A percentile compares a stretch with the other conserved stretches of the same genome.
Evolutionary conservation across 1,140 invertebrate species (phyloP).

Genomic region (Muscidifurax raptorellus): DNA sequence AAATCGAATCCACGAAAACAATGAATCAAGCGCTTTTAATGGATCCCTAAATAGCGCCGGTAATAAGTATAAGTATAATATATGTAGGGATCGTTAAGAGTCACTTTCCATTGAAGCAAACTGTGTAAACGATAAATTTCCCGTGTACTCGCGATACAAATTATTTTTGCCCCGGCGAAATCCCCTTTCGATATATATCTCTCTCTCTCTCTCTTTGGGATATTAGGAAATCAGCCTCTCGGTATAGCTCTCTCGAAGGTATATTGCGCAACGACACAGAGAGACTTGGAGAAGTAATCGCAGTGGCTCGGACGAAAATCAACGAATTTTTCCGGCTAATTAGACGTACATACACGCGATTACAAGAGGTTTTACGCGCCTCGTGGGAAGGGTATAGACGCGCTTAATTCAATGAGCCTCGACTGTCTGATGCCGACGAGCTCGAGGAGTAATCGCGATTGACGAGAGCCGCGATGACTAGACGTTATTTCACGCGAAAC

Average conservation of each 20-base stretch:
- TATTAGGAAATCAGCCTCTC: not conserved
- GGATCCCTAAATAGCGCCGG: not conserved
- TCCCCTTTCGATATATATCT: not conserved
- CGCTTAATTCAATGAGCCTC: not conserved
- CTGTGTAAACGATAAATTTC: not conserved
- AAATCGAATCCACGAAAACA: not conserved
- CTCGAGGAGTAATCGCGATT: not conserved
- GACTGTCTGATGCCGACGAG: not conserved
- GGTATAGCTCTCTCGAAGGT: not conserved
- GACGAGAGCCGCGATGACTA: conserved; percentile 3
- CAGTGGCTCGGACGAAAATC: not conserved
- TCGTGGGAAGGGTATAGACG: conserved; percentile 4
- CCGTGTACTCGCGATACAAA: not conserved
- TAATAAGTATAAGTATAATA: too few relatives aligned
- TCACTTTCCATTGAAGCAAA: not conserved
- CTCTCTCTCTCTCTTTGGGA: not conserved
- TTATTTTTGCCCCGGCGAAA: not conserved
- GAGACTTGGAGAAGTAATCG: not conserved
- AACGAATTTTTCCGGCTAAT: not conserved
- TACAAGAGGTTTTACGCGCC: not conserved
- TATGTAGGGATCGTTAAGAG: conserved; percentile 5
- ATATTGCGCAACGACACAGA: not conserved
- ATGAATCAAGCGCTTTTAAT: not conserved
- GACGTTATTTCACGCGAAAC: not conserved
- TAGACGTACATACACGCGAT: not conserved